Base-by-base conservation (phyloP, 2,888 invertebrate genomes). In the Amblyjoppa fuscipennis region DNA sequence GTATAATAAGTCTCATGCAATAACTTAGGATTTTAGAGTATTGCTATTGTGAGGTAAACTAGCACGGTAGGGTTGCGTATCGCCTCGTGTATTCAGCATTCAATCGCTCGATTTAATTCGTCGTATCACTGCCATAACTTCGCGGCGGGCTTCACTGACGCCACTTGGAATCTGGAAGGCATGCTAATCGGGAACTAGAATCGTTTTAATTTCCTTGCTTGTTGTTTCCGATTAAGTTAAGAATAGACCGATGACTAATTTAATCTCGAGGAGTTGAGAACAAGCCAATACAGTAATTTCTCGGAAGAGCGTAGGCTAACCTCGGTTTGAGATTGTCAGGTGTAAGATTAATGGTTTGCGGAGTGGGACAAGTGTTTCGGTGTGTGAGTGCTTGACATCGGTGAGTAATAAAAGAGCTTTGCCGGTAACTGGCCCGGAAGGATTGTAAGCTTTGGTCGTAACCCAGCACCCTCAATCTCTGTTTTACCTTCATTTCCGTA, bases 341-440 rank as follows among this genome's bases (percentile, higher is more conserved):
- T 3, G 16, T 20, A 53, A 11, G 56, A 71, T 3, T 31, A 70
- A 53, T 53, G n/a, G 38, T 38, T 74, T 34, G 34, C 1, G 16
- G 41, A 38, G 51, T 34, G 49, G 28, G 25, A 66, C 53, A 28
- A 64, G 68, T 68, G 53, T 45, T n/a, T 34, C 49, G 49, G 38
- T 64, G 61, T 74, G 66, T n/a, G 64, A n/a, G 28, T 5, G 51
- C 59, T 73, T 53, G 64, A 76, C 79, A 45, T 61, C 61, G 45
- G 61, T 82, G 71, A 80, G 88, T 87, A 89, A 90, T 91, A 92
- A 92, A 91, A 91, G 88, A 87, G 88, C 85, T 88, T 87, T 88
- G 73, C 87, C 86, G 87, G 89, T 91, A 91, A 89, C 89, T 90
- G 83, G 87, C 86, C 80, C 80, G 80, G 77, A 84, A 87, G 84